Evolutionary conservation across 2,113 vertebrate genomes (phyloP).

Genomic region (Tylochromis polylepis): DNA sequence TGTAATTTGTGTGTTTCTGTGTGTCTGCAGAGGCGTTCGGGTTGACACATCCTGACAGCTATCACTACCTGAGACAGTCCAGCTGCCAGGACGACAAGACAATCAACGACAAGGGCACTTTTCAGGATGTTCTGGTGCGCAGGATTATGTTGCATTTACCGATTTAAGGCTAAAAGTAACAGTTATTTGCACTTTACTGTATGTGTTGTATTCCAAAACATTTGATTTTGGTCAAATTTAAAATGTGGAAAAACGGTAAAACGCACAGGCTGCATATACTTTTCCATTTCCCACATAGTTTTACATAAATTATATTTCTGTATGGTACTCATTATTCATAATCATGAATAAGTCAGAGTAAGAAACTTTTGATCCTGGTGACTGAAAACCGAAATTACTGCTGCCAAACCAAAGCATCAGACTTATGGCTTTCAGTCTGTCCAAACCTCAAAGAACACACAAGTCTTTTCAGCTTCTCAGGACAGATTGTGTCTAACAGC

Average conservation of each 20-base stretch:
- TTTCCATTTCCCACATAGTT: not conserved
- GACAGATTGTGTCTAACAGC: not conserved
- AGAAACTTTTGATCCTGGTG: not conserved
- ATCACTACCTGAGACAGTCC: constrained; percentile 92
- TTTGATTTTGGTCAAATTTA: not conserved
- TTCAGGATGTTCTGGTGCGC: constrained; percentile 87
- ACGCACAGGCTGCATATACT: not conserved
- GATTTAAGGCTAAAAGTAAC: not conserved
- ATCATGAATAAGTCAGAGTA: not conserved
- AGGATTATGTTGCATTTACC: not conserved
- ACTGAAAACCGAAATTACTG: not conserved
- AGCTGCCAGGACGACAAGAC: constrained; percentile 79
- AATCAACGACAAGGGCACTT: constrained; percentile 84
- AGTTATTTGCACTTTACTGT: not conserved
- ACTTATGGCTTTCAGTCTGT: not conserved
- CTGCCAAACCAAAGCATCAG: not conserved
- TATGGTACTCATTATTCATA: not conserved
- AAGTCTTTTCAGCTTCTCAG: not conserved
- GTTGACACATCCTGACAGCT: constrained; percentile 82
- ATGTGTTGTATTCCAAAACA: not conserved
- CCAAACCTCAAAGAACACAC: not conserved
- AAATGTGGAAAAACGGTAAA: accelerated
- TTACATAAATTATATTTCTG: not conserved
- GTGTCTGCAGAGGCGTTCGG: constrained; percentile 82
- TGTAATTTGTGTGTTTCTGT: not conserved